Percentiles rank a stretch among this genome's conserved stretches.
Evolutionary conservation across 2,888 invertebrate genomes (phyloP).

Genomic region (Campopleginae sp.): DNA sequence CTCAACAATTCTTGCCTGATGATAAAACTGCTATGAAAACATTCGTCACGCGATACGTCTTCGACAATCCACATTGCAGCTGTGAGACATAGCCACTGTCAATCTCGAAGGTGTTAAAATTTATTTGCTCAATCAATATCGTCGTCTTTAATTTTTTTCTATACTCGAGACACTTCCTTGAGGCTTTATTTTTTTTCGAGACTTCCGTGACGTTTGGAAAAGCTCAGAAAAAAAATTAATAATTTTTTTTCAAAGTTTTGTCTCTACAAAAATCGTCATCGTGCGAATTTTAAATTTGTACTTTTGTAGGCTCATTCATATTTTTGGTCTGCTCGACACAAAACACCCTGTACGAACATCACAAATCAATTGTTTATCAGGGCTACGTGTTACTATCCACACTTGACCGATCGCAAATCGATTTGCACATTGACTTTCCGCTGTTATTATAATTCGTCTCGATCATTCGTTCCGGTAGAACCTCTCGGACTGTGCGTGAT

Average conservation of each 20-base stretch:
- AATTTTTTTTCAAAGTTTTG: neutral
- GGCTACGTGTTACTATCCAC: neutral
- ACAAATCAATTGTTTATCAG: constrained; percentile 2
- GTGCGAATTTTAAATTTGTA: neutral
- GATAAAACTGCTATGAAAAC: constrained; percentile 64
- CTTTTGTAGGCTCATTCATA: neutral
- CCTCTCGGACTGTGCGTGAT: constrained; percentile 3
- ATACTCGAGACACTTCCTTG: neutral
- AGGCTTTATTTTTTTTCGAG: neutral
- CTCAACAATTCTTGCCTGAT: constrained; percentile 58
- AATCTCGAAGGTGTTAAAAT: neutral
- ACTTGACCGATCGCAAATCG: constrained; percentile 28
- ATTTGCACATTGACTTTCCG: constrained; percentile 32
- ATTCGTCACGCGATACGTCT: constrained; percentile 69
- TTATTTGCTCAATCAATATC: neutral
- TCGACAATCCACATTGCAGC: constrained; percentile 25
- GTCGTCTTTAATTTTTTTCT: neutral
- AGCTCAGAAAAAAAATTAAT: neutral
- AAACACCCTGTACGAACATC: neutral
- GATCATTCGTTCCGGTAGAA: constrained; percentile 39
- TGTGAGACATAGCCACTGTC: neutral
- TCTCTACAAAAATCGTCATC: neutral
- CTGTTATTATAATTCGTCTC: constrained; percentile 50
- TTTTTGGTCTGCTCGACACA: neutral
- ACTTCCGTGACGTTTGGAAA: neutral